Evolutionary conservation across 2,888 invertebrate species (phyloP), one percentile per base, ranked within the genome.

Genomic region (Autographa pulchrina): DNA sequence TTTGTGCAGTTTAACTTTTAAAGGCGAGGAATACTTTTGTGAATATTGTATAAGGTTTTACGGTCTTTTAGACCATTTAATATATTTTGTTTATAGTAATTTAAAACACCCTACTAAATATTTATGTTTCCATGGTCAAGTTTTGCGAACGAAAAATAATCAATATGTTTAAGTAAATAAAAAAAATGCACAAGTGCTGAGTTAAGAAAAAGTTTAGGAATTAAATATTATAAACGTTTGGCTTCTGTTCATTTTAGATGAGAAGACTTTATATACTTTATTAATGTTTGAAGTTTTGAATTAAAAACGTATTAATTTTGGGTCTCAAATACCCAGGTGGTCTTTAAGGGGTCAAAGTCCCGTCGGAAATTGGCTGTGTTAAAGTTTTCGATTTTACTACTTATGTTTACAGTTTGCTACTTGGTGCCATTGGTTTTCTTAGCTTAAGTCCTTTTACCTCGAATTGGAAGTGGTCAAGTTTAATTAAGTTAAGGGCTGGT

Each of bases 381-480:
- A 68, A 65, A 65, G 63, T 77, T 81, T 68, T 77, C 31, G 52
- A 61, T 67, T 78, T 78, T 61, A 81, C 58, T 63, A 63, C 31
- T 5, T 16, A 31, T 62, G 66, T 80, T 71, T 67, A 66, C 54
- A 62, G 18, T 54, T 18, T 20, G 9, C 54, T 54, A 43, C 43
- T 58, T 31, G 14, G 7, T 31, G 11, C 31, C 16, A 25, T 58
- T 43, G 5, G 68, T 67, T 64, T 13, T 8, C 68, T 20, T 56
- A 65, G 62, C 43, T 43, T 16, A 43, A 62, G 18, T 62, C 9
- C 58, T 31, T 14, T 16, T 58, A 31, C 7, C 20, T 58, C 4
- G 14, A 16, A 14, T 58, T 13, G 14, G 20, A 13, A 63, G 38
- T 43, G 43, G 43, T 64, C 9, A 54, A 20, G 54, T 20, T 54